Base-by-base conservation (phyloP, 2,888 invertebrate genomes). In the Maniola hyperantus region DNA sequence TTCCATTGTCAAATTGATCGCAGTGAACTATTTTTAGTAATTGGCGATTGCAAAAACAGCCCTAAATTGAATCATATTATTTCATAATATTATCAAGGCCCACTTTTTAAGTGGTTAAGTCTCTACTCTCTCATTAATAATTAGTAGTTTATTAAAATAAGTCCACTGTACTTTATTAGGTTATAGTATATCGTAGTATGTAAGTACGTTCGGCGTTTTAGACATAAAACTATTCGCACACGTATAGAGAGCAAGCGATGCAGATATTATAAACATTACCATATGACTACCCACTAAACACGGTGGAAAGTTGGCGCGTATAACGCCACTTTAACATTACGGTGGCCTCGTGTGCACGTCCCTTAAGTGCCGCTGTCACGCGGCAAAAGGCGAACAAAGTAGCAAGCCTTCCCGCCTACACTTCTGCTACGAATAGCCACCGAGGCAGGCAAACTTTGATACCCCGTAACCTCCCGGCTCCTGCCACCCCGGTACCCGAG, bases 381-480 rank as follows among this genome's bases (percentile, higher is more conserved):
- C 85, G 83, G 85, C 91, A 88, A 90, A 90, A 90, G 90, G 89
- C 91, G 90, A 87, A 88, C 90, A 87, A 89, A 89, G 89, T 89
- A 89, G 83, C 81, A 80, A 62, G 81, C 83, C 82, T 79, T 79
- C 81, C 84, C 84, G 83, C 85, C 85, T 83, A 84, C 83, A 62
- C 62, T 62, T 62, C 62, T 62, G 76, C 77, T 76, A 79, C 81
- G 82, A 82, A 85, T 82, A 83, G 83, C 85, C 83, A 85, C 85
- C 85, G 83, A 87, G 88, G 76, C 79, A 76, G 85, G 91, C 89
- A 91, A 92, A 91, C 87, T 92, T 90, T 90, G 87, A 83, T 87
- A 79, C 77, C 77, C 80, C 78, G 78, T 77, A 80, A 87, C 87
- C 86, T 87, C 87, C 87, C 85, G 81, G 73, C 80, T 79, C 78